A percentile compares a stretch with the other conserved stretches of the same genome.
These are phyloP conservation scores for Drosophila kambysellisi DNA, from an alignment of 2,888 invertebrate genomes.

Conservation along the genomic window DNA sequence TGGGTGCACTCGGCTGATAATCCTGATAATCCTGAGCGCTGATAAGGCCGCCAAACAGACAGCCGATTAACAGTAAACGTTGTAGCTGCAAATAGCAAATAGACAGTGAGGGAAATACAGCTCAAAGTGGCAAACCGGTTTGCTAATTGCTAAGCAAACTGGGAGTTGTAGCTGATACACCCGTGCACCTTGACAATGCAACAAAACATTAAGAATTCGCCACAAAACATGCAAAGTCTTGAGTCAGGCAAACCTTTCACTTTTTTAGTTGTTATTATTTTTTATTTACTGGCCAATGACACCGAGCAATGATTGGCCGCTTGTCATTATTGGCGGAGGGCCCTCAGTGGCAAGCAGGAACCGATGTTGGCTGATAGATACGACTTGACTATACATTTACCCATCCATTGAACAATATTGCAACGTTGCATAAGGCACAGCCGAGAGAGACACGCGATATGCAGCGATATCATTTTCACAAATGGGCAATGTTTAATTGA, in stretches of 20 bases:
- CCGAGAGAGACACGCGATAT: slow-evolving; percentile 64
- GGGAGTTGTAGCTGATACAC: not conserved
- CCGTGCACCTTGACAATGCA: slow-evolving; percentile 72
- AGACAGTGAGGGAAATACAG: slow-evolving; percentile 7
- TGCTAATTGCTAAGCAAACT: slow-evolving; percentile 46
- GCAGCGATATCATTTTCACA: slow-evolving; percentile 23
- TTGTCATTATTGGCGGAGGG: slow-evolving; percentile 38
- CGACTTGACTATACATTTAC: slow-evolving; percentile 12
- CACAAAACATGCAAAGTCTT: slow-evolving; percentile 46
- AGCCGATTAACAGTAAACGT: slow-evolving; percentile 70
- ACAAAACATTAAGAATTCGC: slow-evolving; percentile 42
- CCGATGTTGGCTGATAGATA: slow-evolving; percentile 50
- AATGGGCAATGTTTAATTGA: slow-evolving; percentile 64
- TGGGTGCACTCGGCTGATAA: slow-evolving; percentile 81
- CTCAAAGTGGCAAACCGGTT: slow-evolving; percentile 65
- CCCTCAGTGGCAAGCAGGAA: slow-evolving; percentile 82
- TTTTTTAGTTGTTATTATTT: slow-evolving; percentile 37
- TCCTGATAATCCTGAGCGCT: slow-evolving; percentile 85
- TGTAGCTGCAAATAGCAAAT: slow-evolving; percentile 66
- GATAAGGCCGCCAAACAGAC: slow-evolving; percentile 66
- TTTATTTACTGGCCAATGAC: slow-evolving; percentile 72
- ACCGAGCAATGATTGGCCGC: slow-evolving; percentile 38
- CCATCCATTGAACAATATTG: slow-evolving; percentile 20
- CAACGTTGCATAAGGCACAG: slow-evolving; percentile 67
- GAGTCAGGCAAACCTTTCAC: slow-evolving; percentile 75